A percentile compares a stretch with the other conserved stretches of the same genome.
These are phyloP conservation scores for Thinocorus orbignyianus DNA, from an alignment of 2,113 vertebrate species.

Conservation along the genomic window DNA sequence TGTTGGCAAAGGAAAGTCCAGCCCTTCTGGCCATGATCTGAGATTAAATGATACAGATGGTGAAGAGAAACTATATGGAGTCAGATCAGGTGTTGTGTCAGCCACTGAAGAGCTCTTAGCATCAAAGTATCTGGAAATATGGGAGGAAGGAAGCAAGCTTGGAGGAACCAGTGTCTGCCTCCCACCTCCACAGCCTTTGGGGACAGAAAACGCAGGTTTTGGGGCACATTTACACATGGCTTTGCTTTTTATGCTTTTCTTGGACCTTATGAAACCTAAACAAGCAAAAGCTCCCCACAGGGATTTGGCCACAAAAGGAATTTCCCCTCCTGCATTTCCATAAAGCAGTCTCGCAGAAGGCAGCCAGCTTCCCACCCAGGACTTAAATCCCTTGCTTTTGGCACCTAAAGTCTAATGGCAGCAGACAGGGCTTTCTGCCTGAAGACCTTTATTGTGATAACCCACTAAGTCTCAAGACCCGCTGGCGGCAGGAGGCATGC, in stretches of 20 bases:
- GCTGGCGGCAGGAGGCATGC: neutral
- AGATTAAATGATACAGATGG: neutral
- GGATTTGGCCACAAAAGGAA: neutral
- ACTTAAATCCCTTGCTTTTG: neutral
- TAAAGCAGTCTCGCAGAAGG: neutral
- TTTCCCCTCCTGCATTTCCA: fast-evolving
- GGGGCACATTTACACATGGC: neutral
- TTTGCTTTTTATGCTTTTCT: neutral
- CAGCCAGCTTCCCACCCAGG: neutral
- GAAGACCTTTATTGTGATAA: neutral
- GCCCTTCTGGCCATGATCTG: neutral
- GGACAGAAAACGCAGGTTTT: neutral
- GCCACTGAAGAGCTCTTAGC: neutral
- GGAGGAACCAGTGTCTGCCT: neutral
- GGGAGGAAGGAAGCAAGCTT: neutral
- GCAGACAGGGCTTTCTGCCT: neutral
- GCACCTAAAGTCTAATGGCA: neutral
- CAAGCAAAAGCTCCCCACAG: neutral
- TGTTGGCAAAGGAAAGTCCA: neutral
- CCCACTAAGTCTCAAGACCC: neutral
- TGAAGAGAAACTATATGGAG: neutral
- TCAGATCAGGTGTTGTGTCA: neutral
- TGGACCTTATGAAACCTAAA: neutral
- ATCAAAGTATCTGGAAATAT: neutral
- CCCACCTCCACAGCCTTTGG: neutral